Conservation (phyloP, 2,797 vertebrate genomes). For the Falco concolor region DNA sequence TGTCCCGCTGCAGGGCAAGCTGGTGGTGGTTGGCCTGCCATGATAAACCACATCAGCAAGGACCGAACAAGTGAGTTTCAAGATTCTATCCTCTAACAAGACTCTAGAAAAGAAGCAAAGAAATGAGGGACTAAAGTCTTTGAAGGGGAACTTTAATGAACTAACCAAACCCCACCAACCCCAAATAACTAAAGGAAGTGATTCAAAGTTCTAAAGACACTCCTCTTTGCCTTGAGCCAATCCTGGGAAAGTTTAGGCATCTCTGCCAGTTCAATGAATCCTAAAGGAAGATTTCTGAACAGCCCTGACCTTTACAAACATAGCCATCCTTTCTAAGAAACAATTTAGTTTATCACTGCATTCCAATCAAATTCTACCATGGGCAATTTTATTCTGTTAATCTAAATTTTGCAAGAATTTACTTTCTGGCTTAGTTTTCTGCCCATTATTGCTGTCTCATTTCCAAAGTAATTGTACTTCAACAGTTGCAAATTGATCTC, state of each 20-base stretch:
- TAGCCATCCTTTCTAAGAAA: neutral
- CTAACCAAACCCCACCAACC: neutral
- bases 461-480: neutral
- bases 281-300: neutral
- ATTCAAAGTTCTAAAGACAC: neutral
- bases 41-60: neutral
- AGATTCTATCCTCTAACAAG: neutral
- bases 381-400: neutral
- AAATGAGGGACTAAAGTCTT: neutral
- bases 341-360: neutral
- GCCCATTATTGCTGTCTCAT: neutral
- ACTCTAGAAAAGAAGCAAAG: neutral
- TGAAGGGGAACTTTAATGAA: neutral
- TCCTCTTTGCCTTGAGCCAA: neutral
- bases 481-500: neutral
- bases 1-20: neutral
- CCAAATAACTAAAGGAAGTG: neutral
- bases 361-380: neutral
- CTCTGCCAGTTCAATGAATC: neutral
- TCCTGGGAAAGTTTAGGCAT: neutral
- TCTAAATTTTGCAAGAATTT: neutral
- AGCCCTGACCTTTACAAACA: neutral
- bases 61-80: neutral
- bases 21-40: neutral
- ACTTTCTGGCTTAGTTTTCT: neutral